A percentile compares a stretch with the other conserved stretches of the same genome.
Evolutionary conservation across 2,888 invertebrate species (phyloP).

Genomic region (Lasioglossum marginatum): DNA sequence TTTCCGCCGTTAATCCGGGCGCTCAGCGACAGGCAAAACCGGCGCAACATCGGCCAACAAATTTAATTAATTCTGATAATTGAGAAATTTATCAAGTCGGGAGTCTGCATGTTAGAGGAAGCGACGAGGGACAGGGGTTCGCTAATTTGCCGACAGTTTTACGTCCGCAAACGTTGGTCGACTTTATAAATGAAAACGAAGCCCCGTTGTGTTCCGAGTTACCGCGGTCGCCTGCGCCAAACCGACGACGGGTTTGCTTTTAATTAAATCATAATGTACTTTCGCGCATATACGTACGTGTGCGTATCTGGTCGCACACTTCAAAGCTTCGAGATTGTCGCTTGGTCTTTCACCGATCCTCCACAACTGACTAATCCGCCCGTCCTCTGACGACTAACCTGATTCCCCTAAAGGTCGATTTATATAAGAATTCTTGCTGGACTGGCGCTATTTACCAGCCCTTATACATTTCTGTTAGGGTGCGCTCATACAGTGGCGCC

Average conservation of each 20-base stretch:
- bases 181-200: constrained; percentile 56
- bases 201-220: constrained; percentile 24
- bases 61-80: constrained; percentile 73
- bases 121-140: constrained; percentile 30
- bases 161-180: constrained; percentile 35
- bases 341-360: background rate
- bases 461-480: too few species aligned
- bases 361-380: background rate
- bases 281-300: constrained; percentile 25
- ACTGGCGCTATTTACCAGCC: too few species aligned
- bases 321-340: constrained; percentile 6
- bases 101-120: constrained; percentile 17
- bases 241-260: constrained; percentile 56
- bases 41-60: constrained; percentile 34
- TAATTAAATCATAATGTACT: constrained; percentile 71
- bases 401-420: too few species aligned
- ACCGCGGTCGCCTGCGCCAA: constrained; percentile 22
- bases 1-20: constrained; percentile 3
- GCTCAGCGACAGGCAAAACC: constrained; percentile 10
- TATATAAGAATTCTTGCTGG: too few species aligned
- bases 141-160: constrained; percentile 69
- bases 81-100: constrained; percentile 64
- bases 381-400: background rate
- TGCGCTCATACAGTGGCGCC: too few species aligned
- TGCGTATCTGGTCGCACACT: background rate